Conservation (phyloP, 2,888 invertebrate species). For the Agrotis exclamationis region DNA sequence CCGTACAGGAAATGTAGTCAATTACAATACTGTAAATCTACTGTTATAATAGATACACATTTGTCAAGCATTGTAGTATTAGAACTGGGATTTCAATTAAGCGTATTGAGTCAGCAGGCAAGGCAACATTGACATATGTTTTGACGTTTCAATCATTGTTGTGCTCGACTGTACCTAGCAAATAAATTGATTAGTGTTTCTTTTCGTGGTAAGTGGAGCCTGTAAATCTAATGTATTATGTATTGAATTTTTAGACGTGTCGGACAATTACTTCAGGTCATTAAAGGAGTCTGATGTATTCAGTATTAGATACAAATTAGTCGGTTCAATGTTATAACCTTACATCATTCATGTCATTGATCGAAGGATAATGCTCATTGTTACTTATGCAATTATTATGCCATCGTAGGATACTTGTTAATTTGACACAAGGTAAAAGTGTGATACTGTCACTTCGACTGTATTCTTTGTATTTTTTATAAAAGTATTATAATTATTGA, state of each 20-base stretch:
- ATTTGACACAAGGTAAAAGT: no score
- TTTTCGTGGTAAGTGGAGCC: slow-evolving; percentile 48
- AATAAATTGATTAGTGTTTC: slow-evolving; percentile 61
- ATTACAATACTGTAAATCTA: slow-evolving; percentile 69
- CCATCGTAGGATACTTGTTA: no score
- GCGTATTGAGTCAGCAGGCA: slow-evolving; percentile 64
- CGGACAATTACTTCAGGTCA: slow-evolving; percentile 1
- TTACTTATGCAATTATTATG: no score
- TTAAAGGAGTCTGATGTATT: background rate
- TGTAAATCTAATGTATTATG: slow-evolving; percentile 32
- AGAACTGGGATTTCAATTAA: slow-evolving; percentile 71
- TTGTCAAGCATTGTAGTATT: slow-evolving; percentile 72
- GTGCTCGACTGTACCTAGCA: slow-evolving; percentile 23
- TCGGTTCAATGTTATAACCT: background rate
- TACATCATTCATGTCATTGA: no score
- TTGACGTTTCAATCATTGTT: slow-evolving; percentile 63
- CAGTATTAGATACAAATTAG: background rate
- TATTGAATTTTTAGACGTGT: slow-evolving; percentile 25
- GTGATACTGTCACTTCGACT: no score
- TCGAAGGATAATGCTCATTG: no score
- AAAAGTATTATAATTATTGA: no score
- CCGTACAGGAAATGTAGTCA: slow-evolving; percentile 80
- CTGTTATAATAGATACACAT: slow-evolving; percentile 66
- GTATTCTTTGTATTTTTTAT: no score
- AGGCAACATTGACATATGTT: slow-evolving; percentile 64